Base-by-base conservation (phyloP, 2,113 vertebrate species). In the Poecile atricapillus region DNA sequence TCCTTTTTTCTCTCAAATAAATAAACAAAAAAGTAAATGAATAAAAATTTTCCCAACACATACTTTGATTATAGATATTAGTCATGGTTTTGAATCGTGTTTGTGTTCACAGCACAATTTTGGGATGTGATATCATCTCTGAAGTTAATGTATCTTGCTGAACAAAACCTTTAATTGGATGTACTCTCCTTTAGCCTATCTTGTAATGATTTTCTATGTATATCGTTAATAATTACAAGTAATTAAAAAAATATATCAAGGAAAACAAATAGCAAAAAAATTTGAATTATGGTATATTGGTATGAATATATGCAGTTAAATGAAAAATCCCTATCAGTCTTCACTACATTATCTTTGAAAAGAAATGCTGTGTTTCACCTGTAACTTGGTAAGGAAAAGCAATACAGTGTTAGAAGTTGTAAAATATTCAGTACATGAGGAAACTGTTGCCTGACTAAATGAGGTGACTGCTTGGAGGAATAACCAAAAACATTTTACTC, bases 11-110 rank as follows among this genome's bases (percentile, higher is more conserved):
- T 67, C 27, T 75, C 39, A 73, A 80, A 85, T 84, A 91, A 89
- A 55, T n/a, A 74, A 90, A 89, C 22, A n/a, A 41, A 86, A 62
- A 89, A 75, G 20, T 33, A 90, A 94, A 87, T 68, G 22, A 89
- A 87, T 87, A 75, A 82, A 80, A 94, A 20, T 14, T 70, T 70
- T 75, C 44, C 62, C 33, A 77, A 44, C 22, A 20, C 15, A 25
- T 75, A 17, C 64, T 84, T 1, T 56, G 83, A 87, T 89, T 87
- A 89, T 67, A 52, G 35, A 27, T 84, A 43, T 96, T 94, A 87
- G 44, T 93, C 73, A 84, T 84, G 81, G 60, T 82, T 87, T 82
- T 78, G 73, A 89, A 44, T 52, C 27, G 21, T 87, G 33, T 65
- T 89, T 87, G 44, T 91, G 44, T 82, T 95, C 60, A 24, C 35